Percentiles rank a stretch among this genome's conserved stretches.
Conservation (phyloP, 2,888 invertebrate genomes). For the Caenorhabditis sp. region DNA sequence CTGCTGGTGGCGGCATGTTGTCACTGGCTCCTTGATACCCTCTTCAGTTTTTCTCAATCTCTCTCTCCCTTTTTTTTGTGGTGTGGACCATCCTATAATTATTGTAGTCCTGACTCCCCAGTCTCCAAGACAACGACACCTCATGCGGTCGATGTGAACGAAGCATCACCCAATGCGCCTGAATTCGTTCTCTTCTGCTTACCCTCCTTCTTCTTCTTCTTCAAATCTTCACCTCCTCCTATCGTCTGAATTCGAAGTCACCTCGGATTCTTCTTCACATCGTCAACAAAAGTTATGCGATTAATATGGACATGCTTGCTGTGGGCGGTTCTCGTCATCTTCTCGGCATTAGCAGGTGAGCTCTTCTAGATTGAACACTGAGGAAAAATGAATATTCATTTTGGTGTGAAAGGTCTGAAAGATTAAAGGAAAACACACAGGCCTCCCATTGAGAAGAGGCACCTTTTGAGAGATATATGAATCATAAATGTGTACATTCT, state of each 20-base stretch:
- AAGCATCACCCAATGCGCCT: conserved; percentile 53
- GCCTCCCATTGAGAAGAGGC: neutral
- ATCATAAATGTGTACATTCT: conserved; percentile 44
- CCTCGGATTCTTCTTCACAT: neutral
- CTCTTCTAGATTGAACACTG: conserved; percentile 11
- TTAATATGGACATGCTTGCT: conserved; percentile 52
- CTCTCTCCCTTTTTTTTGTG: neutral
- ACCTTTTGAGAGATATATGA: conserved; percentile 17
- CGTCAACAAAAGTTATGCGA: conserved; percentile 45
- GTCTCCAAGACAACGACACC: conserved; percentile 50
- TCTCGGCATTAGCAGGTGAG: conserved; percentile 37
- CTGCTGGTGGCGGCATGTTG: conserved; percentile 53
- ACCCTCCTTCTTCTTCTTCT: neutral
- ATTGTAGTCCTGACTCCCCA: conserved; percentile 42
- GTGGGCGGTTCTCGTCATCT: conserved; percentile 42
- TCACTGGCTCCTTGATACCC: conserved; percentile 56
- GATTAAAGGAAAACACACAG: conserved; percentile 20
- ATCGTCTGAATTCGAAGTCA: conserved; percentile 10
- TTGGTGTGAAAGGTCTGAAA: neutral
- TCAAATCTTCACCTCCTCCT: conserved; percentile 11
- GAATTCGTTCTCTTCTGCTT: conserved; percentile 31
- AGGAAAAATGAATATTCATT: conserved; percentile 1
- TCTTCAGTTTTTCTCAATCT: neutral
- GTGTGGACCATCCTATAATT: conserved; percentile 55
- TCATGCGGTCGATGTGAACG: conserved; percentile 56